Evolutionary conservation across 2,888 invertebrate genomes (phyloP), one percentile per base, ranked within the genome.

Genomic region (Andrena camellia): DNA sequence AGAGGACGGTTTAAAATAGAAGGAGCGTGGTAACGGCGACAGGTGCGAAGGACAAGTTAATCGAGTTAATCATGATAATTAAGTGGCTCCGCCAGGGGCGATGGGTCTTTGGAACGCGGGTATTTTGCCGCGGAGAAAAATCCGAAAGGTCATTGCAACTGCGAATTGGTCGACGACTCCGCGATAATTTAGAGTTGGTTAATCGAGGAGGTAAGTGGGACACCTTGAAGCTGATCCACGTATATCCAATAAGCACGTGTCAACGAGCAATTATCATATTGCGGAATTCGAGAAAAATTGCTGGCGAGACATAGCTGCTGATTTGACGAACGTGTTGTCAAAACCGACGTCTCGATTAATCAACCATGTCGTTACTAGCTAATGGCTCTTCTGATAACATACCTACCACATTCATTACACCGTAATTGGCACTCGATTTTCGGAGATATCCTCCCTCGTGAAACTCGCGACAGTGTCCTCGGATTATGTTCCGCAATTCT

Each of bases 51-150:
- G 78, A 78, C 68, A 57, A 29, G 57, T 33, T 59, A 71, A 77
- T 77, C 76, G 57, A 63, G 59, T 78, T 48, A 74, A 78, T 68
- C 68, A 35, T 26, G 59, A 60, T 78, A 72, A 78, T 78, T 67
- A 54, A 66, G 26, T 48, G 60, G 52, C 48, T 68, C 17, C 13
- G 68, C 67, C 54, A 0, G 48, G 20, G 67, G 62, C 67, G n/a
- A 33, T n/a, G 54, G 29, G 10, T 62, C 35, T 13, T 29, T 70
- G 78, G 26, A 57, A 66, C 33, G 29, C 8, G 17, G 20, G 26
- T 33, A 23, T 52, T 62, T 23, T 60, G n/a, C 6, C 52, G 6
- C 20, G 57, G 17, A 20, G 52, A 59, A 33, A 69, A 63, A 7
- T 35, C 48, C 5, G n/a, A 35, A 62, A 69, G 69, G 33, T 69